A percentile compares a stretch with the other conserved stretches of the same genome.
Conservation (phyloP, 1,140 invertebrate genomes). For the Sminthurinus signatus region DNA sequence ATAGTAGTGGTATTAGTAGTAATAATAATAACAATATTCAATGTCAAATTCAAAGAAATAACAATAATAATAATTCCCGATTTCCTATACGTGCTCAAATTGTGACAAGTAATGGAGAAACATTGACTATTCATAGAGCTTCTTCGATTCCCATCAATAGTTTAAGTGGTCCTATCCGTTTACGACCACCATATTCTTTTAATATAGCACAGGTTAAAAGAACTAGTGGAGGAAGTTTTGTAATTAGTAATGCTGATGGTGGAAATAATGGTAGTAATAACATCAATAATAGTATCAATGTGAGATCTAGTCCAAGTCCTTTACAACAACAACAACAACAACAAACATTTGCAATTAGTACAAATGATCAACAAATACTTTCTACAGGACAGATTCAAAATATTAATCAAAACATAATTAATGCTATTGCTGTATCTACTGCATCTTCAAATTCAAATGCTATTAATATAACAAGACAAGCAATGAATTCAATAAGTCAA, state of each 20-base stretch:
- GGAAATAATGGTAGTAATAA: background rate
- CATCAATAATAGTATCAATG: background rate
- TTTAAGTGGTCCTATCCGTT: constrained; percentile 16
- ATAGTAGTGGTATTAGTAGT: constrained; percentile 9
- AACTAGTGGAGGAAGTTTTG: background rate
- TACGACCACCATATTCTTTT: constrained; percentile 17
- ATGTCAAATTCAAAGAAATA: no score
- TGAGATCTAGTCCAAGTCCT: background rate
- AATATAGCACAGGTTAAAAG: constrained; percentile 25
- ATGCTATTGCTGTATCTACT: no score
- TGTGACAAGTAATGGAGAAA: constrained; percentile 37
- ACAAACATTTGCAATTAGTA: background rate
- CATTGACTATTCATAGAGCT: constrained; percentile 39
- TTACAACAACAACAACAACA: constrained; percentile 6
- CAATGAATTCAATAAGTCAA: background rate
- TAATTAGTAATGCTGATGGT: constrained; percentile 3
- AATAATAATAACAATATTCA: no score
- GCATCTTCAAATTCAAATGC: no score
- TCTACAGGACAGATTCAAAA: no score
- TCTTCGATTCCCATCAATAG: constrained; percentile 5
- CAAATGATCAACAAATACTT: no score
- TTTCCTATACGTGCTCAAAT: constrained; percentile 38
- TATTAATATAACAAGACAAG: no score
- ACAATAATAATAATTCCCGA: background rate
- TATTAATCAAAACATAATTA: no score